Conservation (phyloP, 2,888 invertebrate genomes). For the Caenorhabditis angaria region DNA sequence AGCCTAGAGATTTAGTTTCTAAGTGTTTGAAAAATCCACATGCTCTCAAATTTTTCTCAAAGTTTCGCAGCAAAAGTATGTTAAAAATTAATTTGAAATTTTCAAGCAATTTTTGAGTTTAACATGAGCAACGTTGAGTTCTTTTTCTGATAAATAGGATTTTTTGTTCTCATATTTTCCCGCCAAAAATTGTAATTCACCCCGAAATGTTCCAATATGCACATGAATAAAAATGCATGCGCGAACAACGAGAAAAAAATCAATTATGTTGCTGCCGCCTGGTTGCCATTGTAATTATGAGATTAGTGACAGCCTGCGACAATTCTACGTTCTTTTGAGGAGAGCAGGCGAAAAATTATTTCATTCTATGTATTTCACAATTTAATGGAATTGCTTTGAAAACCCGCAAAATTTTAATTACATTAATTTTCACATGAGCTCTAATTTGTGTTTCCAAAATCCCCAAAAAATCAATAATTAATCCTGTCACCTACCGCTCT, state of each 20-base stretch:
- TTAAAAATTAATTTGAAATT: too few relatives aligned
- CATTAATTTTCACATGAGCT: neutral
- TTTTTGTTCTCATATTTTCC: neutral
- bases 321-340: neutral
- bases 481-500: neutral
- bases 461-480: conserved; percentile 3
- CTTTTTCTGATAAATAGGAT: neutral
- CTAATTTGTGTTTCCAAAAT: neutral
- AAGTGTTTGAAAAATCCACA: too few relatives aligned
- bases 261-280: neutral
- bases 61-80: too few relatives aligned
- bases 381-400: neutral
- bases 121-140: neutral
- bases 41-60: too few relatives aligned
- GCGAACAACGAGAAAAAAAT: neutral
- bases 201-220: neutral
- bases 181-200: neutral
- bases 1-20: too few relatives aligned
- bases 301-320: neutral
- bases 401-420: neutral
- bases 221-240: neutral
- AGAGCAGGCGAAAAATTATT: neutral
- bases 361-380: neutral
- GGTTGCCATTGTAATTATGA: conserved; percentile 6
- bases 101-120: neutral